Evolutionary conservation across 2,888 invertebrate species (phyloP).

Genomic region (Eupithecia subfuscata): DNA sequence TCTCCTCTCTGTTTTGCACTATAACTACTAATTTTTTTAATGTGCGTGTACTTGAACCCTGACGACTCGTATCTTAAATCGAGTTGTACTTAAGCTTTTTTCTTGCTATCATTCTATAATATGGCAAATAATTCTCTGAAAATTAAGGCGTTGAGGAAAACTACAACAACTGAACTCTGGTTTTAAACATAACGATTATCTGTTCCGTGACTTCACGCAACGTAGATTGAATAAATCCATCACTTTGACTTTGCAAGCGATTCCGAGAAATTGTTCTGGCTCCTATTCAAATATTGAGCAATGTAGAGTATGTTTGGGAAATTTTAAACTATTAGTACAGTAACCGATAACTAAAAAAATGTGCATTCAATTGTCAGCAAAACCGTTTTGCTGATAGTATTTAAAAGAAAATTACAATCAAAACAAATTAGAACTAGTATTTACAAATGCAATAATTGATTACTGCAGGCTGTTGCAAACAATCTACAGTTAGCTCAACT

Average conservation of each 20-base stretch:
- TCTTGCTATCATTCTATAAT: not conserved
- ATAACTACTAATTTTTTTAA: not conserved
- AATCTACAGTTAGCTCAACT: no score
- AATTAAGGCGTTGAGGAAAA: slow-evolving; percentile 11
- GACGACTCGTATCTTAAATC: not conserved
- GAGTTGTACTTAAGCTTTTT: not conserved
- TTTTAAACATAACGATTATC: not conserved
- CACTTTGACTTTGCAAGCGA: slow-evolving; percentile 21
- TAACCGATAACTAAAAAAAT: not conserved
- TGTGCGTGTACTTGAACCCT: not conserved
- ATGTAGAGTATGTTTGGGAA: slow-evolving; percentile 4
- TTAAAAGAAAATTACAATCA: no score
- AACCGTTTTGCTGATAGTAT: not conserved
- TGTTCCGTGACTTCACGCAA: slow-evolving; percentile 25
- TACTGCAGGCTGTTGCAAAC: no score
- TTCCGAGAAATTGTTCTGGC: slow-evolving; percentile 34
- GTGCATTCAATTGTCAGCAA: not conserved
- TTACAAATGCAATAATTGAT: no score
- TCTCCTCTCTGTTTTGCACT: not conserved
- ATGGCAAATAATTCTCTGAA: not conserved
- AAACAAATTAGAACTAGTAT: no score
- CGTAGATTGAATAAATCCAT: slow-evolving; percentile 32
- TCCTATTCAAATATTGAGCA: slow-evolving; percentile 34
- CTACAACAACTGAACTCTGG: not conserved
- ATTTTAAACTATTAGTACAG: not conserved